Evolutionary conservation across 2,797 vertebrate species (phyloP).

Genomic region (Rhadinocentrus ornatus): DNA sequence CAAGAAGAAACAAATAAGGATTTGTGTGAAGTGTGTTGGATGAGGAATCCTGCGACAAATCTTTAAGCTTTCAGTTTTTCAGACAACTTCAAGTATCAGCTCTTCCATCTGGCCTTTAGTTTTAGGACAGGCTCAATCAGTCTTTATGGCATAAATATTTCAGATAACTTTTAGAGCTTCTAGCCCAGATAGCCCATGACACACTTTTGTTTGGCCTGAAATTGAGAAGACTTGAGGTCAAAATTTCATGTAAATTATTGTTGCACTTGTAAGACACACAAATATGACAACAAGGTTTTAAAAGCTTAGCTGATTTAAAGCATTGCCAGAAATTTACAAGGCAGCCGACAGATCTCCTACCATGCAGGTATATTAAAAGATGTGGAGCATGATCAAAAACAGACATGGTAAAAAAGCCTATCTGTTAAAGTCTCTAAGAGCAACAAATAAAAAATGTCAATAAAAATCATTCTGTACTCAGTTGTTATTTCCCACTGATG

Average conservation of each 20-base stretch:
- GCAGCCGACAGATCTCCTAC: slow-evolving; percentile 23
- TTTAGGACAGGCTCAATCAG: neutral
- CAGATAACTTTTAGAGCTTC: slow-evolving; percentile 23
- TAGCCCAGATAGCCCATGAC: slow-evolving; percentile 12
- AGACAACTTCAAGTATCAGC: neutral
- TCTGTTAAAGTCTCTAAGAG: neutral
- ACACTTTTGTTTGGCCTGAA: slow-evolving; percentile 29
- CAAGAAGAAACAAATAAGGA: neutral
- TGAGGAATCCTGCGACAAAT: neutral
- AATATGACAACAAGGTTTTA: slow-evolving; percentile 19
- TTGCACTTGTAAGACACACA: slow-evolving; percentile 17
- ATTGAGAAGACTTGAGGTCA: slow-evolving; percentile 20
- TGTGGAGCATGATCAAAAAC: slow-evolving; percentile 9
- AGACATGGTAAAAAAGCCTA: neutral
- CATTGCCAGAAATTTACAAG: slow-evolving; percentile 25
- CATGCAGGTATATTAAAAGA: slow-evolving; percentile 13
- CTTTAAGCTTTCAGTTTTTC: neutral
- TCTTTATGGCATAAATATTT: slow-evolving; percentile 26
- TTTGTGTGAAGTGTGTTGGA: neutral
- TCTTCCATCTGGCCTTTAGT: slow-evolving; percentile 13
- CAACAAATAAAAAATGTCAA: neutral
- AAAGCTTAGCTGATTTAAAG: slow-evolving; percentile 27
- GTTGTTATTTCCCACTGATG: neutral
- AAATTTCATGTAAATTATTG: slow-evolving; percentile 33
- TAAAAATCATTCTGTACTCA: neutral